A percentile compares a stretch with the other conserved stretches of the same genome.
Conservation (phyloP, 2,888 invertebrate species). For the Latrodectus hesperus region DNA sequence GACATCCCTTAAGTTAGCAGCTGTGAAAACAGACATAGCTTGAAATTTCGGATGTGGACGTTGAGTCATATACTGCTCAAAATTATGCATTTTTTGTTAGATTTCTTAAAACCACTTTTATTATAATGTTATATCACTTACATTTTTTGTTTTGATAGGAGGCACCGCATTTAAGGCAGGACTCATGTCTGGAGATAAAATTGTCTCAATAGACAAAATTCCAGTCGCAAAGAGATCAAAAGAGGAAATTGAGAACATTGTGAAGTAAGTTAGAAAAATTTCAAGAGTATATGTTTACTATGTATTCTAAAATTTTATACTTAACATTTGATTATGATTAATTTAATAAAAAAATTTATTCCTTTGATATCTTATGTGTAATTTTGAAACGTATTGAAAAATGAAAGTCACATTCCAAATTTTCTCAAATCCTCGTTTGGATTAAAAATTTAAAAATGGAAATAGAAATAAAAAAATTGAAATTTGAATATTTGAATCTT, state of each 20-base stretch:
- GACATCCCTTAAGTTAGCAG: not conserved
- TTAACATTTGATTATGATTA: too few species aligned
- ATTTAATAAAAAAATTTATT: not conserved
- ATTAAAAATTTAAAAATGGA: not conserved
- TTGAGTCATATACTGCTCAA: not conserved
- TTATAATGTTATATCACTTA: not conserved
- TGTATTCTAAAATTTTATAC: too few species aligned
- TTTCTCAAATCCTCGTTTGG: too few species aligned
- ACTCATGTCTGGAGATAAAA: slow-evolving; percentile 56
- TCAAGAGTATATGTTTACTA: not conserved
- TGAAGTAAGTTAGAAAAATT: slow-evolving; percentile 38
- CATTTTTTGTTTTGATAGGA: not conserved
- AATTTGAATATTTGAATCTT: not conserved
- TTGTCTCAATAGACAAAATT: slow-evolving; percentile 48
- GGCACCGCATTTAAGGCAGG: slow-evolving; percentile 51
- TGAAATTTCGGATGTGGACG: not conserved
- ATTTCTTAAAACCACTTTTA: not conserved
- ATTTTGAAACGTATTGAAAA: not conserved
- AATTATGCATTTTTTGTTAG: not conserved
- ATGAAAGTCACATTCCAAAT: too few species aligned
- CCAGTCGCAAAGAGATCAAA: slow-evolving; percentile 50
- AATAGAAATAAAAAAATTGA: not conserved
- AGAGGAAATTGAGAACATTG: slow-evolving; percentile 63
- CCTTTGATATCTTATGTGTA: not conserved
- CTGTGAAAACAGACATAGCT: not conserved